Evolutionary conservation across 1,140 invertebrate genomes (phyloP).

Genomic region (Cheumatopsyche charites): DNA sequence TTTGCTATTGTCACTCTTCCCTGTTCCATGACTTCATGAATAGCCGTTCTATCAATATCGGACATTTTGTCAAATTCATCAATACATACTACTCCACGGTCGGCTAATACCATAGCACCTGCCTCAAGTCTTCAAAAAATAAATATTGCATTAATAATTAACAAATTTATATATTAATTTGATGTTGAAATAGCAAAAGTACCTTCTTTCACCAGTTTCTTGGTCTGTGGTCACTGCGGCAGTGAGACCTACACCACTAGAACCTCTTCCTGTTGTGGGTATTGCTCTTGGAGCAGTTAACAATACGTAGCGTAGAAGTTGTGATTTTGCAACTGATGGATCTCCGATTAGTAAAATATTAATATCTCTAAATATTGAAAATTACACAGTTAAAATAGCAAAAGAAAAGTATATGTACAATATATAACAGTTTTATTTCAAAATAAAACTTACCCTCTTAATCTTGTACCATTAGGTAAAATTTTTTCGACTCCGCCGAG

Average conservation of each 20-base stretch:
- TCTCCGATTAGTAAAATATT: constrained; percentile 98
- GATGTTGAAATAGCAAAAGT: neutral
- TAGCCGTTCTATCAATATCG: constrained; percentile 98
- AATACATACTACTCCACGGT: constrained; percentile 97
- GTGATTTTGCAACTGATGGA: constrained; percentile 98
- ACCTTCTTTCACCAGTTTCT: constrained; percentile 86
- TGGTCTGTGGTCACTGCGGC: constrained; percentile 96
- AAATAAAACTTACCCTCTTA: constrained; percentile 78
- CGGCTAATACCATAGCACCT: constrained; percentile 99
- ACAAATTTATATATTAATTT: neutral
- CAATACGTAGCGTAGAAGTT: constrained; percentile 93
- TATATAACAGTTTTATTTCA: constrained; percentile 24
- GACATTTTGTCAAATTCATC: constrained; percentile 99
- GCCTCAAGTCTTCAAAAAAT: constrained; percentile 79
- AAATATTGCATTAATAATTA: neutral
- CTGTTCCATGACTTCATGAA: constrained; percentile 98
- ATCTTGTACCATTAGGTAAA: constrained; percentile 91
- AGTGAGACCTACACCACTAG: constrained; percentile 96
- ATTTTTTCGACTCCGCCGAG: constrained; percentile 96
- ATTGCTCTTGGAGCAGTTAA: constrained; percentile 94
- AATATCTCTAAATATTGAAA: constrained; percentile 86
- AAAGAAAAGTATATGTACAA: too few species aligned
- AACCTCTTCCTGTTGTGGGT: constrained; percentile 95
- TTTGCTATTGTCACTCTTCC: constrained; percentile 97
- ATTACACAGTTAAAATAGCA: constrained; percentile 20